Evolutionary conservation across 2,113 vertebrate genomes (phyloP), one percentile per base, ranked within the genome.

Genomic region (Platysteira castanea): DNA sequence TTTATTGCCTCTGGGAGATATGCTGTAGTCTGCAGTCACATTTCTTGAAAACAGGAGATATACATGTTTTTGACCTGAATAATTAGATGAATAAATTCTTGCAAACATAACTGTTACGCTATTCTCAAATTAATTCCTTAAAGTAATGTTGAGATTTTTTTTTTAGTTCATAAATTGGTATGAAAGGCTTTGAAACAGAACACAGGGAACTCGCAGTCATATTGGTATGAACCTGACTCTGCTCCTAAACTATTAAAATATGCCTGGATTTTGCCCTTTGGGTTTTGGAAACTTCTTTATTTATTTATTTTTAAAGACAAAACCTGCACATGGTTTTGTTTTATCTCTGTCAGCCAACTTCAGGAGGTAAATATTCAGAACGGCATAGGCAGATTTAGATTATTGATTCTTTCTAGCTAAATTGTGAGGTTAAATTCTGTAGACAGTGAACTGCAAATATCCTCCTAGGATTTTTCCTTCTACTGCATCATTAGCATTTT

Each of bases 251-350:
- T 47, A 67, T n/a, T 70, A 77, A 89, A 90, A 17, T 77, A 69
- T 90, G 78, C 31, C 22, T 84, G n/a, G 35, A 87, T 95, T 95
- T 94, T 93, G 49, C 60, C 68, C 90, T 81, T 88, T 86, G 59
- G 39, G 56, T 75, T 74, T 79, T 90, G 82, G 42, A 95, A 95
- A 65, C 8, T 26, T 79, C 28, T 61, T 63, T 81, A 21, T 89
- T 79, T 94, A 53, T 92, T 92, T 92, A 3, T 80, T 84, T 92
- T 73, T 50, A 54, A 89, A 85, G 41, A 46, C 0, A 8, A 91
- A 96, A 74, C 41, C 37, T 69, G 20, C 18, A 69, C 27, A 54
- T 75, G 33, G 4, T 69, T 90, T 92, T 80, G 24, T 82, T 93
- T 94, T 60, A 64, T 63, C 33, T 83, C 19, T 80, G 30, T 85